Conservation (phyloP, 2,888 invertebrate species). For the Aphrophora alni region DNA sequence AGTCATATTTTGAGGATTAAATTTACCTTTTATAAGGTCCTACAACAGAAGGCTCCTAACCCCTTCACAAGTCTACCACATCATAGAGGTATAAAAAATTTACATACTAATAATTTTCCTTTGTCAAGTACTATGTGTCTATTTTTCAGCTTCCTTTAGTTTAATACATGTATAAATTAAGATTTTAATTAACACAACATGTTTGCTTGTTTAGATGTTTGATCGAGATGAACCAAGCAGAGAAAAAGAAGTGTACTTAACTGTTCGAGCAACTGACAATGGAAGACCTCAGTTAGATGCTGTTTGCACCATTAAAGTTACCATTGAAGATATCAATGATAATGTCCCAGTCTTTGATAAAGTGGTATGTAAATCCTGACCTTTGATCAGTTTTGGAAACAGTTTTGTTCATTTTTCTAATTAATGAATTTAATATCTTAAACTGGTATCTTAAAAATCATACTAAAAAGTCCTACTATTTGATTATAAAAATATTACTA, state of each 20-base stretch:
- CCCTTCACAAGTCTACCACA: too few relatives aligned
- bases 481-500: too few relatives aligned
- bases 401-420: constrained; percentile 56
- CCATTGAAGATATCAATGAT: constrained; percentile 92
- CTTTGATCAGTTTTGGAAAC: constrained; percentile 56
- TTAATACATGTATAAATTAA: not conserved
- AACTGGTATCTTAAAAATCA: not conserved
- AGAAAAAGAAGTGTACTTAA: constrained; percentile 79
- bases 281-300: constrained; percentile 90
- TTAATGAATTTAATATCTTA: not conserved
- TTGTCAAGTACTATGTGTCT: too few relatives aligned
- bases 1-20: too few relatives aligned
- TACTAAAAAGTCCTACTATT: too few relatives aligned
- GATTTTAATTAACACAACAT: not conserved
- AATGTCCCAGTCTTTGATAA: constrained; percentile 83
- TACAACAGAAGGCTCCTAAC: too few relatives aligned
- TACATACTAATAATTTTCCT: too few relatives aligned
- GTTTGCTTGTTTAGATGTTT: constrained; percentile 64
- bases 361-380: constrained; percentile 77
- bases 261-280: constrained; percentile 91
- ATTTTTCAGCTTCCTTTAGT: too few relatives aligned
- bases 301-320: constrained; percentile 91
- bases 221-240: constrained; percentile 90
- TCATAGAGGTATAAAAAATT: too few relatives aligned
- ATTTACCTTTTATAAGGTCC: too few relatives aligned